Evolutionary conservation across 2,888 invertebrate genomes (phyloP).

Genomic region (Diabrotica balteata): DNA sequence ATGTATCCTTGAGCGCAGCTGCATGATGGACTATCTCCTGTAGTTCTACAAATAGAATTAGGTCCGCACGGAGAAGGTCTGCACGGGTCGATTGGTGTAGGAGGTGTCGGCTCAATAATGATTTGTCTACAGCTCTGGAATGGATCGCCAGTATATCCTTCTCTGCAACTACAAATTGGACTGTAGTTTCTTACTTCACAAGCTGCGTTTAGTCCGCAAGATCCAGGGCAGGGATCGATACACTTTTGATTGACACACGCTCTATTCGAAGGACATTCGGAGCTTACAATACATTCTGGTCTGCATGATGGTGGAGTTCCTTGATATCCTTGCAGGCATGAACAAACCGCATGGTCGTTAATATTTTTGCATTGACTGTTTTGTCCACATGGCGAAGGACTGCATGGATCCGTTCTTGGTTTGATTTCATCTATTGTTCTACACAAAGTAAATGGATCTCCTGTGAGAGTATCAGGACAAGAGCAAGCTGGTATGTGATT

Average conservation of each 20-base stretch:
- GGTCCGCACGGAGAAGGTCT: slow-evolving; percentile 83
- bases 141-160: slow-evolving; percentile 76
- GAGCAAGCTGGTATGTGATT: slow-evolving; percentile 77
- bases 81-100: slow-evolving; percentile 68
- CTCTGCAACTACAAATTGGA: slow-evolving; percentile 65
- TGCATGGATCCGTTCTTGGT: slow-evolving; percentile 58
- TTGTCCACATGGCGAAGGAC: slow-evolving; percentile 64
- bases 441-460: slow-evolving; percentile 62
- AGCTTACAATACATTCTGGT: slow-evolving; percentile 64
- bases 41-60: slow-evolving; percentile 74
- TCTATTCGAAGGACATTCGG: slow-evolving; percentile 63
- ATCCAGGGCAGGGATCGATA: slow-evolving; percentile 65
- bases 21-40: slow-evolving; percentile 74
- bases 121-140: slow-evolving; percentile 76
- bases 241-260: slow-evolving; percentile 66
- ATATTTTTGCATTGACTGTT: slow-evolving; percentile 64
- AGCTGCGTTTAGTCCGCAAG: slow-evolving; percentile 64
- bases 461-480: slow-evolving; percentile 72
- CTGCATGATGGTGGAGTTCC: slow-evolving; percentile 66
- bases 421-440: slow-evolving; percentile 46
- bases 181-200: slow-evolving; percentile 66
- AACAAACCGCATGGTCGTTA: slow-evolving; percentile 63
- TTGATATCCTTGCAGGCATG: slow-evolving; percentile 63
- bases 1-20: slow-evolving; percentile 79
- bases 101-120: slow-evolving; percentile 56